phyloP scores from a whole-genome alignment of 2,888 invertebrate species.

The Choreutis nemorana region DNA sequence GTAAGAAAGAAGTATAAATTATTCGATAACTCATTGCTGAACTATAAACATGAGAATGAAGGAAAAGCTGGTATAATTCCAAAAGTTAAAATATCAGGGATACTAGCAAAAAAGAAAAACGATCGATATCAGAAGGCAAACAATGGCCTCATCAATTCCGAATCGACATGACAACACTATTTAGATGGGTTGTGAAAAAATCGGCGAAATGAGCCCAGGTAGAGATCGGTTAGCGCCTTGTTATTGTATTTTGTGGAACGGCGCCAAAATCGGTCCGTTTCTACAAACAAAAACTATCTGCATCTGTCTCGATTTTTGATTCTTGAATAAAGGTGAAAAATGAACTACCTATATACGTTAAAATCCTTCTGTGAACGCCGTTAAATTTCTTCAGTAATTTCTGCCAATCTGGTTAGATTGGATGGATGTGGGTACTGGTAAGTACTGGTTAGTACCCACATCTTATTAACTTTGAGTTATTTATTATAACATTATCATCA shows the following conservation, averaged over 20 bases:
- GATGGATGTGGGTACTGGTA: no score
- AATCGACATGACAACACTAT: conserved; percentile 24
- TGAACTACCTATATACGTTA: neutral
- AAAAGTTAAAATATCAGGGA: no score
- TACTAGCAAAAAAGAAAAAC: conserved; percentile 21
- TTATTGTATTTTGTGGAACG: conserved; percentile 40
- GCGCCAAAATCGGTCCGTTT: conserved; percentile 40
- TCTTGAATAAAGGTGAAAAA: neutral
- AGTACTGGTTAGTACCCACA: no score
- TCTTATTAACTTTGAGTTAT: no score
- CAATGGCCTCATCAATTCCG: conserved; percentile 46
- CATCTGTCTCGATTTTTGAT: conserved; percentile 8
- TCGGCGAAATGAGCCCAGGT: conserved; percentile 41
- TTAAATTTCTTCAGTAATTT: no score
- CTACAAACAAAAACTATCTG: conserved; percentile 13
- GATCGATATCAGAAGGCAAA: conserved; percentile 32
- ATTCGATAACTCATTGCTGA: no score
- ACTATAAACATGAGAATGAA: no score
- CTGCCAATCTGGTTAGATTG: no score
- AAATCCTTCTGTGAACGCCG: no score
- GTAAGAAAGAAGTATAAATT: no score
- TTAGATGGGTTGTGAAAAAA: conserved; percentile 24
- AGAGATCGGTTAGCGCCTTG: conserved; percentile 39
- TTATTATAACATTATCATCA: no score
- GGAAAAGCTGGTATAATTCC: no score